phyloP scores from a whole-genome alignment of 2,888 invertebrate species.

The Lymantria dispar region DNA sequence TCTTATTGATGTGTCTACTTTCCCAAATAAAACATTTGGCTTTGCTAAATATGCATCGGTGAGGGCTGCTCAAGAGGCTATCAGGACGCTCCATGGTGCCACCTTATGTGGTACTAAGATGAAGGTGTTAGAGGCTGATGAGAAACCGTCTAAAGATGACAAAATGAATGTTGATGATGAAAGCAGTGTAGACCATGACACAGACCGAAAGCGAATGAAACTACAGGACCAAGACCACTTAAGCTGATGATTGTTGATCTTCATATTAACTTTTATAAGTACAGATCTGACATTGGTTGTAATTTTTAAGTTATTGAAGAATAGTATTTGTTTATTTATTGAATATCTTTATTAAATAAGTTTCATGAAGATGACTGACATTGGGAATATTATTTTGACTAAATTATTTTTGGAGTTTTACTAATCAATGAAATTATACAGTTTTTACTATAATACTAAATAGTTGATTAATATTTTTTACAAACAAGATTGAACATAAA shows the following conservation, averaged over 20 bases:
- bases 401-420: background rate
- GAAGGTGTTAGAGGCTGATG: slow-evolving; percentile 95
- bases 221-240: slow-evolving; percentile 32
- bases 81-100: slow-evolving; percentile 88
- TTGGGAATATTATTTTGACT: slow-evolving; percentile 1
- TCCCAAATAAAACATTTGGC: slow-evolving; percentile 95
- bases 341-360: background rate
- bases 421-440: background rate
- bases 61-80: slow-evolving; percentile 90
- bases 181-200: slow-evolving; percentile 39
- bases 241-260: background rate
- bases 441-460: background rate
- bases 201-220: slow-evolving; percentile 57
- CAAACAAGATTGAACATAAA: too few species aligned
- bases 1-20: slow-evolving; percentile 93
- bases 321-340: slow-evolving; percentile 14
- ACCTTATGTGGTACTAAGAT: slow-evolving; percentile 91
- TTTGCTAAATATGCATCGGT: slow-evolving; percentile 93
- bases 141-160: slow-evolving; percentile 67
- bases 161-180: slow-evolving; percentile 38
- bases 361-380: background rate
- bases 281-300: slow-evolving; percentile 34
- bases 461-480: background rate
- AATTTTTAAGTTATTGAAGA: slow-evolving; percentile 11
- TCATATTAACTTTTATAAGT: slow-evolving; percentile 8